phyloP scores from a whole-genome alignment of 2,113 vertebrate genomes.

The Tautogolabrus adspersus region DNA sequence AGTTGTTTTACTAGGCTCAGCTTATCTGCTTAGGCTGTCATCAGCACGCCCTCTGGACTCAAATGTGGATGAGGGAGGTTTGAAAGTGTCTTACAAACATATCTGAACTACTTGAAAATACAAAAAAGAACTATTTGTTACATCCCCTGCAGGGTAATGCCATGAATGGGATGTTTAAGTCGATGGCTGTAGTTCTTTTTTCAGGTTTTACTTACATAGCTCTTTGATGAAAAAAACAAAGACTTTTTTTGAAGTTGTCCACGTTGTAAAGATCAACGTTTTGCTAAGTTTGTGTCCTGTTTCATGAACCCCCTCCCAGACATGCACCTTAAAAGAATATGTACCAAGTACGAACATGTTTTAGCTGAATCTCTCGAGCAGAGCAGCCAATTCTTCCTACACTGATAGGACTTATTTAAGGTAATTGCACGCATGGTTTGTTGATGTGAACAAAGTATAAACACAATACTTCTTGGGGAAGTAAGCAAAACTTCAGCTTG shows the following conservation, averaged over 20 bases:
- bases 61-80: constrained; percentile 30
- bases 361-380: not conserved
- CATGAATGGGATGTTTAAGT: not conserved
- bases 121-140: not conserved
- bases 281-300: too few species aligned
- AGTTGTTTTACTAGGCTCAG: constrained; percentile 59
- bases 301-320: too few species aligned
- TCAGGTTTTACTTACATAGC: too few species aligned
- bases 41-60: constrained; percentile 40
- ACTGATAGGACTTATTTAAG: not conserved
- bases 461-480: not conserved
- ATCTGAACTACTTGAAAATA: constrained; percentile 3
- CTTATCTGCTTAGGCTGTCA: constrained; percentile 57
- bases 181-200: too few species aligned
- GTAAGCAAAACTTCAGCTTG: not conserved
- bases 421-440: not conserved
- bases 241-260: too few species aligned
- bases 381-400: not conserved
- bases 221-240: too few species aligned
- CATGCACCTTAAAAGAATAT: too few species aligned
- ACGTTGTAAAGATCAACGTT: too few species aligned
- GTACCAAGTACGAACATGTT: too few species aligned
- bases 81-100: not conserved
- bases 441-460: not conserved
- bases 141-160: constrained; percentile 1